A percentile compares a stretch with the other conserved stretches of the same genome.
These are phyloP conservation scores for Pseudoips prasinana DNA, from an alignment of 2,888 invertebrate genomes.

Conservation along the genomic window DNA sequence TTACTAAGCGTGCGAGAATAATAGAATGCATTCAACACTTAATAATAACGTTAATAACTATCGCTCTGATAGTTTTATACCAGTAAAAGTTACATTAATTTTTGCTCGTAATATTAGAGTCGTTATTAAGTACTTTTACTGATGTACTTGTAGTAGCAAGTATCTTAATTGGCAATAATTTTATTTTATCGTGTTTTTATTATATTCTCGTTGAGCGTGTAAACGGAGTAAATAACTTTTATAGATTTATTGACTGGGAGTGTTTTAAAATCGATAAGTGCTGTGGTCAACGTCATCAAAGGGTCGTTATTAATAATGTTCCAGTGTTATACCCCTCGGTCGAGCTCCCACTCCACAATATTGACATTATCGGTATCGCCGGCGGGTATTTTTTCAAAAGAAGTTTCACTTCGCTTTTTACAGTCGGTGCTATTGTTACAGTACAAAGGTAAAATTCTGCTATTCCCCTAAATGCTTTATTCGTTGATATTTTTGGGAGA, in stretches of 20 bases:
- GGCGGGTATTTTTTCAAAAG: conserved; percentile 32
- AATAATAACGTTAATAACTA: conserved; percentile 24
- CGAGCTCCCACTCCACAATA: conserved; percentile 17
- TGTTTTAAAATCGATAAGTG: conserved; percentile 5
- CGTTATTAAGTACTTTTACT: conserved; percentile 12
- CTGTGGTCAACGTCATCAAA: conserved; percentile 15
- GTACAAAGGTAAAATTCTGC: conserved; percentile 55
- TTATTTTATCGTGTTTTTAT: conserved; percentile 18
- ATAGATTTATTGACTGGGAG: no score
- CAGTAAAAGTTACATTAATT: conserved; percentile 21
- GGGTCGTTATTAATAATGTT: conserved; percentile 38
- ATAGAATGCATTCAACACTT: conserved; percentile 1
- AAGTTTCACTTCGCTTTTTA: conserved; percentile 39
- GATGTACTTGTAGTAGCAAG: conserved; percentile 8
- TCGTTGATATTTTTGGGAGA: conserved; percentile 30
- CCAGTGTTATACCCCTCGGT: conserved; percentile 28
- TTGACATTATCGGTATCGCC: conserved; percentile 35
- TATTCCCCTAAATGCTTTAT: conserved; percentile 44
- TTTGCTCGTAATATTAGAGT: conserved; percentile 25
- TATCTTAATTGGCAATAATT: conserved; percentile 16
- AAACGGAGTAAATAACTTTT: not conserved
- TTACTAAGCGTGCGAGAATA: no score
- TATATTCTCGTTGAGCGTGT: conserved; percentile 1
- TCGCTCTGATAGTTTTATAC: conserved; percentile 5
- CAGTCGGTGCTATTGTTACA: conserved; percentile 33